Conservation (phyloP, 2,888 invertebrate genomes). For the Physocephala rufipes region DNA sequence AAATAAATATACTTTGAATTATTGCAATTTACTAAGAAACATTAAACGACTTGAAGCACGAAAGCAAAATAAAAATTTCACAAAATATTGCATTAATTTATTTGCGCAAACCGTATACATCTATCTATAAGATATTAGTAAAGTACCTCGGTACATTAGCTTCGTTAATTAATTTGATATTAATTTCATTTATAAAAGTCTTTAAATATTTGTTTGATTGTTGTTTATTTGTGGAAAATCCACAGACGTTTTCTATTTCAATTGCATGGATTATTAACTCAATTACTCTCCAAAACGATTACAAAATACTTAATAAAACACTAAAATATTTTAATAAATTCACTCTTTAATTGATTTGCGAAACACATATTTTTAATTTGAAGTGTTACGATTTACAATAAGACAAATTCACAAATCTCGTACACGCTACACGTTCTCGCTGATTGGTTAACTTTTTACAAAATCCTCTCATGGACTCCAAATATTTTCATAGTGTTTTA, state of each 20-base stretch:
- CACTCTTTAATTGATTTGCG: neutral
- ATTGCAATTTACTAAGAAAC: no score
- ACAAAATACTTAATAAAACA: neutral
- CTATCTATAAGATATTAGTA: no score
- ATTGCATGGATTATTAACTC: neutral
- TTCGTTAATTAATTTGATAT: neutral
- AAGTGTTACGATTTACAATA: neutral
- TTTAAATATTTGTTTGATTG: neutral
- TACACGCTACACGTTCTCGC: no score
- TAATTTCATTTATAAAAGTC: neutral
- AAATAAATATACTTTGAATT: no score
- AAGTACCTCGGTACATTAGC: no score
- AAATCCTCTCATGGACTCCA: neutral
- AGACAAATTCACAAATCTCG: neutral
- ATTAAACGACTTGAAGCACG: neutral
- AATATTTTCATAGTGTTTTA: neutral
- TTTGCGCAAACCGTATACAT: neutral
- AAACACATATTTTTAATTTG: neutral
- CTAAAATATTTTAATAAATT: neutral
- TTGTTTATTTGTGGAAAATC: neutral
- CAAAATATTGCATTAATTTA: neutral
- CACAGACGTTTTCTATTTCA: neutral
- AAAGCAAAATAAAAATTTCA: neutral
- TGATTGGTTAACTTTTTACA: slow-evolving; percentile 4
- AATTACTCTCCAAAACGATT: neutral